Conservation (phyloP, 2,113 vertebrate species). For the Brevimyrus niger region DNA sequence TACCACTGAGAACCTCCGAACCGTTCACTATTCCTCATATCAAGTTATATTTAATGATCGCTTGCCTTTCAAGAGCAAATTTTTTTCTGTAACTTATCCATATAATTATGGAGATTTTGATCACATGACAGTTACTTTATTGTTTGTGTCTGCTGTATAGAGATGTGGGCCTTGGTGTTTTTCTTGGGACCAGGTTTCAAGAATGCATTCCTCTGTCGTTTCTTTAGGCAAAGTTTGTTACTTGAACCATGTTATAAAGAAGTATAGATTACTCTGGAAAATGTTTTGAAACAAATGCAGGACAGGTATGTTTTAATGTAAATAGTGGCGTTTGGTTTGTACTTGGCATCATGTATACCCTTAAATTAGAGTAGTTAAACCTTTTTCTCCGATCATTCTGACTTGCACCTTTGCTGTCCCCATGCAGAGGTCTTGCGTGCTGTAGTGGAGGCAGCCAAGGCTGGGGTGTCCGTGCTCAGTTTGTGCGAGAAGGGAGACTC, state of each 20-base stretch:
- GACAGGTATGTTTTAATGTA: not conserved
- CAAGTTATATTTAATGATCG: not conserved
- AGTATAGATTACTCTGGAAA: not conserved
- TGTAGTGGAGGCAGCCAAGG: slow-evolving; percentile 68
- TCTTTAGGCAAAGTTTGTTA: not conserved
- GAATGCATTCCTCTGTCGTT: not conserved
- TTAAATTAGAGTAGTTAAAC: not conserved
- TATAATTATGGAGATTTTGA: not conserved
- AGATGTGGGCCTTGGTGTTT: not conserved
- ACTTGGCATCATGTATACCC: not conserved
- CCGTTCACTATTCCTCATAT: not conserved
- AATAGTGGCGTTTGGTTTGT: not conserved
- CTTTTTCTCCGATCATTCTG: not conserved
- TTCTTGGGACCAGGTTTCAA: not conserved
- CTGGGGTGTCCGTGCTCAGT: slow-evolving; percentile 75
- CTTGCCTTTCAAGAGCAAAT: not conserved
- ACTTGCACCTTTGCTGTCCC: not conserved
- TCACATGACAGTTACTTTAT: not conserved
- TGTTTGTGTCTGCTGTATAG: not conserved
- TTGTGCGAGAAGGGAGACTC: slow-evolving; percentile 87
- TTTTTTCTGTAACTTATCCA: not conserved
- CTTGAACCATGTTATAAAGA: not conserved
- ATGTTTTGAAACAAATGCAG: not conserved
- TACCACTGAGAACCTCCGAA: not conserved
- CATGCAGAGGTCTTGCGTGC: slow-evolving; percentile 72